A percentile compares a stretch with the other conserved stretches of the same genome.
These are phyloP conservation scores for Diuraphis noxia DNA, from an alignment of 1,140 invertebrate species.

Conservation along the genomic window DNA sequence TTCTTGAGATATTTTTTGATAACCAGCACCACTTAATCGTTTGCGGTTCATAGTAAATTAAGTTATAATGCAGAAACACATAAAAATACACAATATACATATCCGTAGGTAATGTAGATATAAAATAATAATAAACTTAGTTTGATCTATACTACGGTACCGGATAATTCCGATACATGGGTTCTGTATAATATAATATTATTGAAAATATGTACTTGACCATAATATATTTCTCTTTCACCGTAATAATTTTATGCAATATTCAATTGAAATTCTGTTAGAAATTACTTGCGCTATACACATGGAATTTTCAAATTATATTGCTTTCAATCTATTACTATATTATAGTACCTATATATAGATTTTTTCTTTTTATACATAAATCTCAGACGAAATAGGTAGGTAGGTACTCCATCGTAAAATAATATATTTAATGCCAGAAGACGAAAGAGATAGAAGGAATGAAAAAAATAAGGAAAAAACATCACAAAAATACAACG, in stretches of 20 bases:
- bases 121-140: no score
- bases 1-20: no score
- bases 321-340: background rate
- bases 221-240: no score
- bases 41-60: no score
- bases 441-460: background rate
- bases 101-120: no score
- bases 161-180: background rate
- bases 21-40: no score
- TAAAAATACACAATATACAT: no score
- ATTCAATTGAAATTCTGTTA: background rate
- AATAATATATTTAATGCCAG: background rate
- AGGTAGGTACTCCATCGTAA: background rate
- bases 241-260: background rate
- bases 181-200: background rate
- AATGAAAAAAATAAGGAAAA: background rate
- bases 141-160: no score
- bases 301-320: background rate
- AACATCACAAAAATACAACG: background rate
- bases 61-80: no score
- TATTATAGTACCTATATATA: background rate
- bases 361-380: background rate
- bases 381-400: background rate
- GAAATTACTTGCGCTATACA: background rate
- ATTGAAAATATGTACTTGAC: no score